These are phyloP conservation scores for Serilophus lunatus DNA, from an alignment of 2,113 vertebrate genomes.

Conservation along the genomic window DNA sequence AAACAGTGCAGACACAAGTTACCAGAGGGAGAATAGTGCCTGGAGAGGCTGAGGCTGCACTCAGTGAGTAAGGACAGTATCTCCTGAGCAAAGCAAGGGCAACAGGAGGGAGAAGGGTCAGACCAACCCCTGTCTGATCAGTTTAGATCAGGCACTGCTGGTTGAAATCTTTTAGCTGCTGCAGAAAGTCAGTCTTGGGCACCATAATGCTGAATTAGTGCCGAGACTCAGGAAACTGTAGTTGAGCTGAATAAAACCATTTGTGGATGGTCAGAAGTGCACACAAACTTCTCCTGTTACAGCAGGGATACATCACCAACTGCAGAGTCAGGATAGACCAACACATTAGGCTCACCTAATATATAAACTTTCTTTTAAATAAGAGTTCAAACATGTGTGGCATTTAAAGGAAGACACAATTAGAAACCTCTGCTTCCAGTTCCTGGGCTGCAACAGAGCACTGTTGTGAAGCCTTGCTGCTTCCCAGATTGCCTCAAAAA, in stretches of 20 bases:
- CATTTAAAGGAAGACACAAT: background rate
- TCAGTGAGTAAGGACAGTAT: background rate
- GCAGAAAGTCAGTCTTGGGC: background rate
- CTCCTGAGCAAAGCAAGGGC: background rate
- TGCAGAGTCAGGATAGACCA: background rate
- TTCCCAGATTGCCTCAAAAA: background rate
- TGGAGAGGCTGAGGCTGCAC: background rate
- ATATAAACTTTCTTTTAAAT: background rate
- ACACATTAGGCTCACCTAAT: background rate
- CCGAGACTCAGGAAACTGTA: background rate
- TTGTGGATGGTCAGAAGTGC: background rate
- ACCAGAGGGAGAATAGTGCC: background rate
- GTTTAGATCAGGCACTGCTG: background rate
- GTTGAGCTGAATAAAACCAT: background rate
- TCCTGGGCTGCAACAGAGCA: background rate
- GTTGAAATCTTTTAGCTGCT: background rate
- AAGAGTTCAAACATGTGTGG: background rate
- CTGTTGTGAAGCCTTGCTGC: background rate
- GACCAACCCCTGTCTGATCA: background rate
- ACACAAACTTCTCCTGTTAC: background rate
- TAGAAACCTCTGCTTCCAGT: background rate
- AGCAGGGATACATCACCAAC: background rate
- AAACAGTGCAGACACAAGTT: background rate
- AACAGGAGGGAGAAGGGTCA: background rate
- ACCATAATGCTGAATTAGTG: background rate